Base-by-base conservation (phyloP, 1,140 invertebrate genomes). In the Littorina saxatilis region DNA sequence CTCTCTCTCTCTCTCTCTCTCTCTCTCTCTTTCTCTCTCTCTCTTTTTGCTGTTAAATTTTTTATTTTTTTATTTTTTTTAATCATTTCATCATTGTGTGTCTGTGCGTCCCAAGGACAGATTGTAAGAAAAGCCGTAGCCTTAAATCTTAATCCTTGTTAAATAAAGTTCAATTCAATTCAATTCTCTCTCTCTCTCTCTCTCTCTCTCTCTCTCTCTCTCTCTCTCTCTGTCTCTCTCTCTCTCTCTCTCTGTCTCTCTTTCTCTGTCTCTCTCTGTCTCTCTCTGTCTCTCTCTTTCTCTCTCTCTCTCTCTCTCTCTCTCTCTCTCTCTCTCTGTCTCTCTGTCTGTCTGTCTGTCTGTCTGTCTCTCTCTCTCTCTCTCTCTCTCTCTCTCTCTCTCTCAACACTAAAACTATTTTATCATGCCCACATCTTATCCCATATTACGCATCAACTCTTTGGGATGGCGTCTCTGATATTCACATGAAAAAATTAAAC, bases 111-210 rank as follows among this genome's bases (percentile, higher is more conserved):
- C n/a, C n/a, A n/a, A n/a, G n/a, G n/a, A n/a, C n/a, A n/a, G n/a
- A n/a, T n/a, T n/a, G n/a, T n/a, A n/a, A n/a, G n/a, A n/a, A n/a
- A n/a, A n/a, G n/a, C n/a, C n/a, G n/a, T n/a, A n/a, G n/a, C n/a
- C n/a, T n/a, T n/a, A n/a, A n/a, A n/a, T n/a, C n/a, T n/a, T n/a
- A n/a, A n/a, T n/a, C n/a, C n/a, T n/a, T n/a, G n/a, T n/a, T n/a
- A n/a, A n/a, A n/a, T n/a, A n/a, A n/a, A n/a, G n/a, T n/a, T n/a
- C n/a, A n/a, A n/a, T n/a, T n/a, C n/a, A n/a, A n/a, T n/a, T n/a
- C n/a, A n/a, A n/a, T n/a, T n/a, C n/a, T n/a, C 72, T 47, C n/a
- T 74, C 39, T 47, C 39, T 40, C 39, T 68, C 63, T 68, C 35
- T 68, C 35, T 68, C 63, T 68, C 47, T 50, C 47, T 50, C 47